Conservation (phyloP, 2,113 vertebrate genomes). For the Fukomys damarensis region DNA sequence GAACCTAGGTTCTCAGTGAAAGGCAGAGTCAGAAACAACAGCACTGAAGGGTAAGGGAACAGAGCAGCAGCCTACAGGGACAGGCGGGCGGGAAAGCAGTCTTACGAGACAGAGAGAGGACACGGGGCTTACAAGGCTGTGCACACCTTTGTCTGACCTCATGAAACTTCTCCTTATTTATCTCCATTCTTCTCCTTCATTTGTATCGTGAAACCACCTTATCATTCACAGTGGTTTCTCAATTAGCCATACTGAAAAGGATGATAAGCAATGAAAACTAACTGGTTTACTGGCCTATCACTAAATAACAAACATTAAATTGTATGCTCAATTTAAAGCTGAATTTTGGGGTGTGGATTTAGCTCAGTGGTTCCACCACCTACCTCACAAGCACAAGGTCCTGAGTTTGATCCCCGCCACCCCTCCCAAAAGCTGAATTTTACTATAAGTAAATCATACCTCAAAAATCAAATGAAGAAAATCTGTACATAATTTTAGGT, state of each 20-base stretch:
- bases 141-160: not conserved
- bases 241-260: too few species aligned
- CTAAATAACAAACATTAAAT: slow-evolving; percentile 11
- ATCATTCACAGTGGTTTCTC: too few species aligned
- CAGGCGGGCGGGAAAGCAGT: not conserved
- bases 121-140: not conserved
- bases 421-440: slow-evolving; percentile 5
- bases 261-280: slow-evolving; percentile 37
- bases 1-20: not conserved
- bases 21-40: not conserved
- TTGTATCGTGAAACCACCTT: not conserved
- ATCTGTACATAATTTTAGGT: too few species aligned
- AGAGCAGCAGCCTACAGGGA: too few species aligned
- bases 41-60: not conserved
- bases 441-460: not conserved
- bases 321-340: not conserved
- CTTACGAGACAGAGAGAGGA: not conserved
- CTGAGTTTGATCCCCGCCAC: too few species aligned
- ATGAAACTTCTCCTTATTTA: not conserved
- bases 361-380: too few species aligned
- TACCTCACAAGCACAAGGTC: too few species aligned
- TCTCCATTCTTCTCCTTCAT: too few species aligned
- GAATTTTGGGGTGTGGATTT: too few species aligned
- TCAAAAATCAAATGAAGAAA: not conserved
- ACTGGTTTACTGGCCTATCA: not conserved